Conservation (phyloP, 1,140 invertebrate species). For the Plectrocnemia conspersa region DNA sequence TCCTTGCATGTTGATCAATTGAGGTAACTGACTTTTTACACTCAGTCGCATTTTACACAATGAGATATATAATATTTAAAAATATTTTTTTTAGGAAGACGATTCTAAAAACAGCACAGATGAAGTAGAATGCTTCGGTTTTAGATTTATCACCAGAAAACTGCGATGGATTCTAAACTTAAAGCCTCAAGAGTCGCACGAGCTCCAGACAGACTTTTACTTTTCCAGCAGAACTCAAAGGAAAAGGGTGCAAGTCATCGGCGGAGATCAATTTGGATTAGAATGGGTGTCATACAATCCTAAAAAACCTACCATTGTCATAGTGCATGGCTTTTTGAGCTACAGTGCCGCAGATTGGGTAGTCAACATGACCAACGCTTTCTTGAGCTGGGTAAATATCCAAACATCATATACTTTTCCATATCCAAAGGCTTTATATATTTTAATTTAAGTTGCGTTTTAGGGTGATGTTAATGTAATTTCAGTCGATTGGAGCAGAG, state of each 20-base stretch:
- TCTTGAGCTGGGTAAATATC: slow-evolving; percentile 49
- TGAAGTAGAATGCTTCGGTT: slow-evolving; percentile 41
- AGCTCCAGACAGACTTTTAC: slow-evolving; percentile 40
- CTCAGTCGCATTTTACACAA: not conserved
- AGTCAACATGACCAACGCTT: slow-evolving; percentile 48
- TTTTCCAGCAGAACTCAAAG: slow-evolving; percentile 38
- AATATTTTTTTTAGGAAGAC: slow-evolving; percentile 13
- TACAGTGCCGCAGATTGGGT: slow-evolving; percentile 53
- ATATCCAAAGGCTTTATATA: not conserved
- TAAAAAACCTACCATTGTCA: slow-evolving; percentile 49
- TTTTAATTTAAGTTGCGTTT: not conserved
- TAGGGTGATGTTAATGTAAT: slow-evolving; percentile 56
- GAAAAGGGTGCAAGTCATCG: slow-evolving; percentile 35
- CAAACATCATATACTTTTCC: not conserved
- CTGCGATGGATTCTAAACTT: slow-evolving; percentile 37
- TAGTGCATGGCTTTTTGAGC: slow-evolving; percentile 57
- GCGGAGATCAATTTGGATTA: slow-evolving; percentile 53
- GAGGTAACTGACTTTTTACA: not conserved
- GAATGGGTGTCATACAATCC: slow-evolving; percentile 55
- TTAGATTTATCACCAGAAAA: slow-evolving; percentile 35
- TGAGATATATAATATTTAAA: slow-evolving; percentile 7
- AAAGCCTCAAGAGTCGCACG: slow-evolving; percentile 32
- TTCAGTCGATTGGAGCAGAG: slow-evolving; percentile 55
- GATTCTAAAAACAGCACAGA: too few relatives aligned
- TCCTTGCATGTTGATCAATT: not conserved